Conservation (phyloP, 1,140 invertebrate species). For the Drosophila erecta region DNA sequence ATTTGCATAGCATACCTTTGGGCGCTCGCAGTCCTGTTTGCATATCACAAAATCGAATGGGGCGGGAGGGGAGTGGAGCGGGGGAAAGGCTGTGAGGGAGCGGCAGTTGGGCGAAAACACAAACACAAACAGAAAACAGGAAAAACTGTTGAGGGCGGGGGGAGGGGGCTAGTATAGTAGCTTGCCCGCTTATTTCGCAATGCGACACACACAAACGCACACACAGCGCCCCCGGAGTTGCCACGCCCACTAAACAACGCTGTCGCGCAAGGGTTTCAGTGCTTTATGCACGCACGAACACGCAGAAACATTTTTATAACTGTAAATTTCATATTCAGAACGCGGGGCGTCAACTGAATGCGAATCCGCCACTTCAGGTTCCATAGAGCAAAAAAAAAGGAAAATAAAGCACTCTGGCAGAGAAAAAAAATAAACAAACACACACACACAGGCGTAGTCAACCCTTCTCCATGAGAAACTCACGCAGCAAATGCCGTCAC, state of each 20-base stretch:
- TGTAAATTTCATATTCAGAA: conserved; percentile 62
- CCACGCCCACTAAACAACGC: conserved; percentile 8
- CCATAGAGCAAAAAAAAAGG: no score
- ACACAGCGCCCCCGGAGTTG: background rate
- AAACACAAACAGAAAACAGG: background rate
- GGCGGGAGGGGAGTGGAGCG: background rate
- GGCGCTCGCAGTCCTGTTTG: conserved; percentile 73
- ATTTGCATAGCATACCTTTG: conserved; percentile 79
- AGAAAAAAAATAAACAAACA: background rate
- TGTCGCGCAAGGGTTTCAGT: conserved; percentile 21
- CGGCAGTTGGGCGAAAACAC: conserved; percentile 6
- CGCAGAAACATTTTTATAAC: conserved; percentile 42
- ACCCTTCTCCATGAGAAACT: background rate
- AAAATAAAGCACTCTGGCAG: background rate
- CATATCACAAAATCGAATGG: conserved; percentile 43
- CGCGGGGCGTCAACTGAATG: conserved; percentile 5
- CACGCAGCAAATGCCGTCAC: background rate
- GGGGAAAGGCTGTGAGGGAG: background rate
- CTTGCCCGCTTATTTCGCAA: conserved; percentile 19
- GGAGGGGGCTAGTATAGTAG: background rate
- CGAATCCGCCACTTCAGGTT: conserved; percentile 25
- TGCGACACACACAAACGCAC: background rate
- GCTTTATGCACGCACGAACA: conserved; percentile 41
- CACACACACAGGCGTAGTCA: background rate
- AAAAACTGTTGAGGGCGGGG: background rate